Conservation (phyloP, 1,140 invertebrate genomes). For the Apis florea region DNA sequence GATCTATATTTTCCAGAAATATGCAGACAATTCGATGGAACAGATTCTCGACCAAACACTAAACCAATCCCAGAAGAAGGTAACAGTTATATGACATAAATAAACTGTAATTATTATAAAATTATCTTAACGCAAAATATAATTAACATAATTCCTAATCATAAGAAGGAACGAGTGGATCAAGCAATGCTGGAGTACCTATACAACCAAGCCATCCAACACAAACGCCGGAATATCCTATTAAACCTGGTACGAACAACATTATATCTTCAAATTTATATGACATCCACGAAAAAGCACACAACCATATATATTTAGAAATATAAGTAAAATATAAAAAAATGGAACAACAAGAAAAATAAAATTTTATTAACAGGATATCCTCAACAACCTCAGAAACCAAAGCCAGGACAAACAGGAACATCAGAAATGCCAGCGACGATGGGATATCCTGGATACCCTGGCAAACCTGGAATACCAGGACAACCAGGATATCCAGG, state of each 20-base stretch:
- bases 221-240: neutral
- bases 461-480: neutral
- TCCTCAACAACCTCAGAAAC: constrained; percentile 57
- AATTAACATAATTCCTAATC: neutral
- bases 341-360: constrained; percentile 31
- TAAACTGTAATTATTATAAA: neutral
- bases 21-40: constrained; percentile 78
- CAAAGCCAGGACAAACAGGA: constrained; percentile 61
- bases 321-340: neutral
- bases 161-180: neutral
- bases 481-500: neutral
- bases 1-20: constrained; percentile 83
- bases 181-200: neutral
- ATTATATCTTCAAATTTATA: too few species aligned
- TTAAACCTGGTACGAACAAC: constrained; percentile 30
- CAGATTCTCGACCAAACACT: constrained; percentile 20
- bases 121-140: neutral
- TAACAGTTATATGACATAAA: neutral
- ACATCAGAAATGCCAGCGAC: constrained; percentile 33
- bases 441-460: constrained; percentile 54
- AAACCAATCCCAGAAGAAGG: constrained; percentile 35
- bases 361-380: constrained; percentile 49
- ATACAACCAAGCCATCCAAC: neutral
- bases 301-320: neutral
- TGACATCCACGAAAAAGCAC: neutral